phyloP scores from a whole-genome alignment of 1,140 invertebrate species.

The Drosophila watanabei region DNA sequence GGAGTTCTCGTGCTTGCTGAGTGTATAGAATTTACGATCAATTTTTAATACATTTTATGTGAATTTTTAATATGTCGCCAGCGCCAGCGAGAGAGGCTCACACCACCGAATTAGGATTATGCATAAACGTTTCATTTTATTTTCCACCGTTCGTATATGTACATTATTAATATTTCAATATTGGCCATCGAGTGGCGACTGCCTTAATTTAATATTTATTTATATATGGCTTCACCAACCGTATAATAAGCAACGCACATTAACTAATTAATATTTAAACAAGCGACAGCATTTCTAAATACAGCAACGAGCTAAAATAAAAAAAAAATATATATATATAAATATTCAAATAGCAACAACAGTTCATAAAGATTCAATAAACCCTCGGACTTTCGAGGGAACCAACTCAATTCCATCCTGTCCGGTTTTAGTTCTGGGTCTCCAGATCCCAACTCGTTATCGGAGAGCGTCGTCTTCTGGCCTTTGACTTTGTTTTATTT shows the following conservation, averaged over 20 bases:
- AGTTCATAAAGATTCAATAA: slow-evolving; percentile 73
- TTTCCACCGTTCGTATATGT: slow-evolving; percentile 41
- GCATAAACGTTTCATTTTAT: slow-evolving; percentile 53
- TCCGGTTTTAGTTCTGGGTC: slow-evolving; percentile 52
- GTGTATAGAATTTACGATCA: slow-evolving; percentile 58
- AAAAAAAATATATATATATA: slow-evolving; percentile 18
- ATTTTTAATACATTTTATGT: slow-evolving; percentile 75
- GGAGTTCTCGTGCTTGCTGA: slow-evolving; percentile 33
- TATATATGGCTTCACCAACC: slow-evolving; percentile 45
- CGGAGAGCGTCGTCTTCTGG: slow-evolving; percentile 48
- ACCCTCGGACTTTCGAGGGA: slow-evolving; percentile 19
- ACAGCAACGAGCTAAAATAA: slow-evolving; percentile 16
- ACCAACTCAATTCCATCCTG: slow-evolving; percentile 34
- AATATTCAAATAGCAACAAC: slow-evolving; percentile 23
- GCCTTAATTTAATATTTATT: slow-evolving; percentile 67
- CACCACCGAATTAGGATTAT: slow-evolving; percentile 45
- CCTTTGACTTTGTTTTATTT: slow-evolving; percentile 14
- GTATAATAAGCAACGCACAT: slow-evolving; percentile 62
- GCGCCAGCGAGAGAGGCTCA: slow-evolving; percentile 26
- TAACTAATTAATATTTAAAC: slow-evolving; percentile 79
- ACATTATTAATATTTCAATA: slow-evolving; percentile 61
- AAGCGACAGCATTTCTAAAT: slow-evolving; percentile 49
- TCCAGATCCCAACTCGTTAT: slow-evolving; percentile 38
- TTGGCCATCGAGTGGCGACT: slow-evolving; percentile 30
- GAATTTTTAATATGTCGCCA: slow-evolving; percentile 55